Evolutionary conservation across 2,797 vertebrate species (phyloP), one percentile per base, ranked within the genome.

Genomic region (Sciurus carolinensis): DNA sequence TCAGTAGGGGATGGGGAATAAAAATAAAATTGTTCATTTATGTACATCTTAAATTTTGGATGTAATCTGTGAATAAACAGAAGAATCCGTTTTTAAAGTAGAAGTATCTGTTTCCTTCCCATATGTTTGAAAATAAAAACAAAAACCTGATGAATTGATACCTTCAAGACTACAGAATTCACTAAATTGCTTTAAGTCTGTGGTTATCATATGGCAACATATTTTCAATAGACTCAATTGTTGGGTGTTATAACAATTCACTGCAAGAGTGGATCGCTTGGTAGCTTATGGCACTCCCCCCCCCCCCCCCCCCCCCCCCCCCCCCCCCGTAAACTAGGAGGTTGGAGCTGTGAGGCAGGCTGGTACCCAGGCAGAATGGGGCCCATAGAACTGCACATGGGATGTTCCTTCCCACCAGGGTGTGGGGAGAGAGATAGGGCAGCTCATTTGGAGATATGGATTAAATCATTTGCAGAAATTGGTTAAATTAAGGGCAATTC

Each of bases 11-110:
- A 42, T 36, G 3, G 9, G n/a, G 36, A 90, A 66, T 36, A 64
- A 69, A 36, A 80, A 52, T 14, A 88, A 57, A 79, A 24, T 1
- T 59, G 30, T 79, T 33, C 1, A 76, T 24, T 67, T 13, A 54
- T 11, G 33, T 52, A 30, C 10, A 30, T 85, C 73, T 84, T 81
- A 90, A 47, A 66, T 77, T 83, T 42, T 69, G 50, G 47, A 36
- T 30, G 17, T 9, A 82, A 47, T 0, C 33, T 96, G 4, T 73
- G 44, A 59, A 69, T 81, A 92, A 93, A 86, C 7, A 94, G 36
- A 93, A 94, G 36, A 42, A 72, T 22, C 36, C 42, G 2, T 83
- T 86, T 93, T 91, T 14, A 59, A 84, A 92, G 20, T 24, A 91
- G 66, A 22, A 79, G 28, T 75, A 62, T 73, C 59, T 39, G 75